phyloP scores from a whole-genome alignment of 2,797 vertebrate genomes.

The Fringilla coelebs region DNA sequence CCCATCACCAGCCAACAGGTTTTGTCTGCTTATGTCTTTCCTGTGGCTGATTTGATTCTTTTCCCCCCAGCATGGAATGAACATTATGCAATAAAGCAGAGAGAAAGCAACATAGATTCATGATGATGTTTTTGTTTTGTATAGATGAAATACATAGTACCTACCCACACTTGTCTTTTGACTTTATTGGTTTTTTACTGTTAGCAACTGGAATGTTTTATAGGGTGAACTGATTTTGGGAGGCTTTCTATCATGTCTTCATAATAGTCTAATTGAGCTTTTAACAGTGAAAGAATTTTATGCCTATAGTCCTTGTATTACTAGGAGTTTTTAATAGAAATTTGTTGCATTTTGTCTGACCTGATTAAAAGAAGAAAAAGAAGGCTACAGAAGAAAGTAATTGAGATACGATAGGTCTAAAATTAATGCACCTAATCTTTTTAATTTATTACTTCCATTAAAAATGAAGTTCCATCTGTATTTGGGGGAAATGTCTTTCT shows the following conservation, averaged over 20 bases:
- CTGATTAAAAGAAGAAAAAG: not conserved
- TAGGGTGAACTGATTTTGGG: not conserved
- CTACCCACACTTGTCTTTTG: not conserved
- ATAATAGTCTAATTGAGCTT: not conserved
- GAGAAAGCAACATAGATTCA: not conserved
- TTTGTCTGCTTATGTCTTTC: not conserved
- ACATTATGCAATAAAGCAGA: not conserved
- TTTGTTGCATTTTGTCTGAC: not conserved
- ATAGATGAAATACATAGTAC: not conserved
- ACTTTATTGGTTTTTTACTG: not conserved
- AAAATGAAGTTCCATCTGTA: not conserved
- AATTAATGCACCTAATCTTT: not conserved
- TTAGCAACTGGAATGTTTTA: not conserved
- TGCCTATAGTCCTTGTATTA: not conserved
- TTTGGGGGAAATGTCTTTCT: not conserved
- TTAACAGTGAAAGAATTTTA: not conserved
- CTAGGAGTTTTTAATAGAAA: not conserved
- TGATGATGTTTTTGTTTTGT: not conserved
- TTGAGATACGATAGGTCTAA: not conserved
- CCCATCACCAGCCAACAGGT: not conserved
- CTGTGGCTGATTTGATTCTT: not conserved
- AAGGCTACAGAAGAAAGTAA: not conserved
- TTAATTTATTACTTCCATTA: not conserved
- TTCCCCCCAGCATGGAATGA: not conserved
- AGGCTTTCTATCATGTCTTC: not conserved